Evolutionary conservation across 2,797 vertebrate species (phyloP), one percentile per base, ranked within the genome.

Genomic region (Nothura maculosa): DNA sequence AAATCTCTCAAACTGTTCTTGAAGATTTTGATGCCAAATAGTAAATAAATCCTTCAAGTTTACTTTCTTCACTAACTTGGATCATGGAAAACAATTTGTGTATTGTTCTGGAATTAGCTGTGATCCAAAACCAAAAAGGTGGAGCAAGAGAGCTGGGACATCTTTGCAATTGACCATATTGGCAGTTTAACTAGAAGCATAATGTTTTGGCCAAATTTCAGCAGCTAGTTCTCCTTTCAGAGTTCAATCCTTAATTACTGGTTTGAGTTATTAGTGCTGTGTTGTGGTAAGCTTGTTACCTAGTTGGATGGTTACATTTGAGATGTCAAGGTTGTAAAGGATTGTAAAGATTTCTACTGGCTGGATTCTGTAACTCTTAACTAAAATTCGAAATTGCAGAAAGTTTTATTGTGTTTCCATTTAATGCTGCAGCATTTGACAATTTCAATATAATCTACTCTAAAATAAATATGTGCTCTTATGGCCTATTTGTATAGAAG

Each of bases 91-190:
- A 76, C 25, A 67, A 80, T 38, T 80, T 90, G 64, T 19, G 5
- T 54, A 30, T 63, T 90, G 40, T 84, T 90, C 61, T 85, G 81
- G 84, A 70, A 24, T 19, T 74, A 81, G 30, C 27, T 28, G 22
- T 66, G 81, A 84, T 68, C 55, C 43, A 57, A 50, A 89, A 14
- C 28, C 81, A 79, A 10, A 83, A 93, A 91, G 58, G 91, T 87
- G 16, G 1, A 19, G 18, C 94, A 42, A 85, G 20, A 66, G n/a
- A 73, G 25, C 66, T 92, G 76, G 19, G 81, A 62, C 47, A 42
- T 81, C 77, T 81, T 73, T 92, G 84, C 55, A 89, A 93, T 90
- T 52, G 45, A 90, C 79, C 76, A 38, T 50, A 11, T 47, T 47
- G 21, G 20, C 45, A 47, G 21, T 21, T 54, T 88, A 9, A 17